Base-by-base conservation (phyloP, 2,797 vertebrate species). In the Gastrophryne carolinensis region DNA sequence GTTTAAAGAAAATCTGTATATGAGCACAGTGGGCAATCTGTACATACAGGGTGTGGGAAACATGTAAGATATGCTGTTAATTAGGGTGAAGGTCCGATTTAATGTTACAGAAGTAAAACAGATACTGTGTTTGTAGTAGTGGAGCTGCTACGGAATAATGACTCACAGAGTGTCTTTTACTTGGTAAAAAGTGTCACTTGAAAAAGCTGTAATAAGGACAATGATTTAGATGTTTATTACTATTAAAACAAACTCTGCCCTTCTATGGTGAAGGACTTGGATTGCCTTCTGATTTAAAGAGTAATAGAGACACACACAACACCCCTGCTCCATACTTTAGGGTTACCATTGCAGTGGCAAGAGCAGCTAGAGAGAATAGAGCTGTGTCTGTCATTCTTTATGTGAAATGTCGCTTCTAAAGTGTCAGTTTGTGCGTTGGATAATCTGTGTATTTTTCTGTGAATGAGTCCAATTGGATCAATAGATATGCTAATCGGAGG, bases 401-500 rank as follows among this genome's bases (percentile, higher is more conserved):
- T 50, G 27, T 66, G 19, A 67, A 67, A 67, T 67, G 64, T 53
- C 23, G 23, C 49, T 68, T 50, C 50, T 56, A 35, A 41, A 56
- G 52, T 69, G 66, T 69, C 56, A 69, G 52, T 69, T 69, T 69
- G 52, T 57, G 24, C 30, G 35, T 52, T 56, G 66, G 66, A 23
- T 69, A 69, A 69, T 69, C 66, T 69, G 66, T 69, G 52, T 69
- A 52, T 69, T 69, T 69, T 56, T 41, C 66, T 41, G 23, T 69
- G 66, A 69, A 69, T 69, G 34, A 69, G 50, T 29, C 34, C 37
- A 56, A 56, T 41, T 26, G 41, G 66, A 69, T 69, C 66, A 69
- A 69, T 56, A 37, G 52, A 56, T 69, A 69, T 69, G 66, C 66
- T 69, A 69, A 69, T 69, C 52, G 56, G 23, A 29, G 50, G 35